phyloP scores from a whole-genome alignment of 2,888 invertebrate genomes.

The Lysandra bellargus region DNA sequence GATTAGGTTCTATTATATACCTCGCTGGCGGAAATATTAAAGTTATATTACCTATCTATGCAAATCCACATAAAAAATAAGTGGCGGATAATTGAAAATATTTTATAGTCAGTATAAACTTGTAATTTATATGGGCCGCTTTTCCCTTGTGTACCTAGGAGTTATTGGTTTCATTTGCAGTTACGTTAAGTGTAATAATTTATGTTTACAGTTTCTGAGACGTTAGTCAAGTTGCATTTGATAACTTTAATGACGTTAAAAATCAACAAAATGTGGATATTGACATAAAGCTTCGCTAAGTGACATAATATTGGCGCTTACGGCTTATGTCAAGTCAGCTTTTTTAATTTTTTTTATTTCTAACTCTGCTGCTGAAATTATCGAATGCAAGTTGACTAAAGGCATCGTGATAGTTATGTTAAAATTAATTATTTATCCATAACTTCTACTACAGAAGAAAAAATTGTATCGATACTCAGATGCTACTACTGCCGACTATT shows the following conservation, averaged over 20 bases:
- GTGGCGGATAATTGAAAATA: background rate
- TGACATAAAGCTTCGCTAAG: no score
- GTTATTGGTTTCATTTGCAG: conserved; percentile 14
- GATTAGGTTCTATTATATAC: background rate
- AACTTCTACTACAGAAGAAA: background rate
- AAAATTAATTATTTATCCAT: background rate
- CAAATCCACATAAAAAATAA: background rate
- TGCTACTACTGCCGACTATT: no score
- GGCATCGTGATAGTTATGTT: background rate
- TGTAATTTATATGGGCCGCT: background rate
- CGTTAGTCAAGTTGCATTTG: background rate
- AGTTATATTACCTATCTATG: background rate
- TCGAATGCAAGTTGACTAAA: no score
- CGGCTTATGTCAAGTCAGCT: no score
- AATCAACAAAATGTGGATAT: no score
- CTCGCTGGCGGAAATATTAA: background rate
- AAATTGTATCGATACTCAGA: no score
- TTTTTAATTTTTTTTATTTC: no score
- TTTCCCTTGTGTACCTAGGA: background rate
- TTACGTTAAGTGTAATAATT: background rate
- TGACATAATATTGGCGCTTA: no score
- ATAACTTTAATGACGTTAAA: background rate
- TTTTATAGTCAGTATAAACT: conserved; percentile 11
- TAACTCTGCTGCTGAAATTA: no score
- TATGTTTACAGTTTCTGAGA: background rate